Evolutionary conservation across 2,113 vertebrate species (phyloP).

Genomic region (Pituophis catenifer): DNA sequence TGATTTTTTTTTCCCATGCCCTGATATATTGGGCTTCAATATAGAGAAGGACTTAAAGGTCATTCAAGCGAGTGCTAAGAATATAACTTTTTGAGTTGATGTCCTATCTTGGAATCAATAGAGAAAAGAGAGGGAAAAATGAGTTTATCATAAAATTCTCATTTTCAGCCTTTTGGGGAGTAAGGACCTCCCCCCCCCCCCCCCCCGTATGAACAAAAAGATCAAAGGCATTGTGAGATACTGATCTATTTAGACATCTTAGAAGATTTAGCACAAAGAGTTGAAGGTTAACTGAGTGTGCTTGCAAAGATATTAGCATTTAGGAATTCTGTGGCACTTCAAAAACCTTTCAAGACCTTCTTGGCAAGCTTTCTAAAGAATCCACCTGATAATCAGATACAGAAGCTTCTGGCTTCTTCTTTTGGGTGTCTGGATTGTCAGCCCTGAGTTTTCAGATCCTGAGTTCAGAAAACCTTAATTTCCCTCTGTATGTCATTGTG

Average conservation of each 20-base stretch:
- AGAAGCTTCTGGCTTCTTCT: background rate
- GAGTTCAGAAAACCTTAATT: background rate
- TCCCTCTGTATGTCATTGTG: background rate
- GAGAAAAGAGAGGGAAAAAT: background rate
- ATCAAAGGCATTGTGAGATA: background rate
- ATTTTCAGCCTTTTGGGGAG: background rate
- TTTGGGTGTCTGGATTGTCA: background rate
- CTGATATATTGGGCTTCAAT: background rate
- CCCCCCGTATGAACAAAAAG: background rate
- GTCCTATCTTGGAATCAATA: background rate
- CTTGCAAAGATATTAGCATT: background rate
- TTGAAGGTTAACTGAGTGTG: background rate
- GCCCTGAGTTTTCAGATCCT: background rate
- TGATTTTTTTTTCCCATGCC: background rate
- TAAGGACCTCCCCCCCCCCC: fast-evolving
- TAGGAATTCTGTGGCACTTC: background rate
- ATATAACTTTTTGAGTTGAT: background rate
- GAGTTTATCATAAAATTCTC: background rate
- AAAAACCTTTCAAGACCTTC: background rate
- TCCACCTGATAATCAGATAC: background rate
- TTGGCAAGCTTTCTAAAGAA: background rate
- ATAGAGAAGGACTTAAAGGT: background rate
- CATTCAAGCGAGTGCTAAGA: background rate
- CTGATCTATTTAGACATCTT: background rate
- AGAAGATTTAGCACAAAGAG: background rate